Evolutionary conservation across 1,140 invertebrate genomes (phyloP), one percentile per base, ranked within the genome.

Genomic region (Galleria mellonella): DNA sequence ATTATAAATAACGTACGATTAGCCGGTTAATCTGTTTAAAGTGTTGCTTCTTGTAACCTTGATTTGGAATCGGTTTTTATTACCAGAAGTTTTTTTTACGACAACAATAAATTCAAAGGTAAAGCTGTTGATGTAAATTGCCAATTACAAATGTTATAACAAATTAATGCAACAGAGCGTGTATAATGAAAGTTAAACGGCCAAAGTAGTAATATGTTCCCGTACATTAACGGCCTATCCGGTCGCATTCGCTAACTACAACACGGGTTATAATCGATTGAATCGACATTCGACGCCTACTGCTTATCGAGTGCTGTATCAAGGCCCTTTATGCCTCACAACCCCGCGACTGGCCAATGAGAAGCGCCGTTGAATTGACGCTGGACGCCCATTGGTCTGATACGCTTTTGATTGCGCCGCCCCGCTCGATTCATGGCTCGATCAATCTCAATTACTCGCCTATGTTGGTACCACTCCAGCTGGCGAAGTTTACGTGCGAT

Each of bases 361-460:
- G 55, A 52, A 51, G 31, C 53, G 43, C 15, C 55, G 51, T 42
- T 37, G 51, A 55, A 40, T 17, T 47, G 46, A 42, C 39, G 61
- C 50, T 49, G 44, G 45, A 38, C 65, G 53, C 73, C 45, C 60
- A 85, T 85, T 83, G 77, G 75, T 57, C 62, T 69, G 75, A 81
- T 79, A 72, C 70, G 72, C 60, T 68, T 85, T 85, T 85, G 82
- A 85, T 85, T 77, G 82, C 82, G 42, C 76, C 82, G 82, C 81
- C 82, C 73, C 63, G 44, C 61, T 67, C 73, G 73, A 81, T 81
- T 70, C 73, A 57, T 51, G 65, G 55, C 63, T 69, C 76, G 65
- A 85, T 85, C 76, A 79, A 84, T 84, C 75, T 65, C 65, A 74
- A 83, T 79, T 79, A 73, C 53, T 55, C 55, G 60, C 48, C 56